Evolutionary conservation across 2,113 vertebrate genomes (phyloP).

Genomic region (Gnathonemus longibarbis): DNA sequence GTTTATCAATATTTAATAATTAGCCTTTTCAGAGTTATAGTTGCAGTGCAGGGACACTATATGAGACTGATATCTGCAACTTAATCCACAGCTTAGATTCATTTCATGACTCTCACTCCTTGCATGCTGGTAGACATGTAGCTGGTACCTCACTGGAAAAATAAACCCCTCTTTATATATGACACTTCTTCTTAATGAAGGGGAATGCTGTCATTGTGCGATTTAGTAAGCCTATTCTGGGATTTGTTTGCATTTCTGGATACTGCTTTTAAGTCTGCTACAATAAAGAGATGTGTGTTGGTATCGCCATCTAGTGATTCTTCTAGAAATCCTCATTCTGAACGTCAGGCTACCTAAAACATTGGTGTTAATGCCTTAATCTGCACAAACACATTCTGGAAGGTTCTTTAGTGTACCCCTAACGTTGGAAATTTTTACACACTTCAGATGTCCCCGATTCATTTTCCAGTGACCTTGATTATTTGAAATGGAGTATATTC

Average conservation of each 20-base stretch:
- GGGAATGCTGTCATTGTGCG: background rate
- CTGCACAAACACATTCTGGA: background rate
- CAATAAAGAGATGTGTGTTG: background rate
- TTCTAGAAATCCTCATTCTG: background rate
- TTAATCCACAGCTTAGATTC: background rate
- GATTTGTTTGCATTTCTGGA: background rate
- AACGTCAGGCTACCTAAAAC: background rate
- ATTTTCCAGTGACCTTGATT: background rate
- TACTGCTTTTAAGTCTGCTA: background rate
- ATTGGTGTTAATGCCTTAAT: background rate
- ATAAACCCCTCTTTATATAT: conserved; percentile 31
- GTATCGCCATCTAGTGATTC: conserved; percentile 2
- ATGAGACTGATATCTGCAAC: background rate
- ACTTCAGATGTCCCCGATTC: background rate
- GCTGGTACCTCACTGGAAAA: background rate
- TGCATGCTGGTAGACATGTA: background rate
- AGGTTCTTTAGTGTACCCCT: background rate
- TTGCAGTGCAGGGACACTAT: background rate
- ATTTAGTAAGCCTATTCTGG: background rate
- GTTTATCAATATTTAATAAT: background rate
- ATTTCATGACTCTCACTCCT: no score
- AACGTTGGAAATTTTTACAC: background rate
- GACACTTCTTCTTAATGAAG: background rate
- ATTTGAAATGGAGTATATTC: background rate
- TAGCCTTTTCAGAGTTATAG: background rate